These are phyloP conservation scores for Poeciliopsis occidentalis DNA, from an alignment of 2,113 vertebrate species.

Conservation along the genomic window DNA sequence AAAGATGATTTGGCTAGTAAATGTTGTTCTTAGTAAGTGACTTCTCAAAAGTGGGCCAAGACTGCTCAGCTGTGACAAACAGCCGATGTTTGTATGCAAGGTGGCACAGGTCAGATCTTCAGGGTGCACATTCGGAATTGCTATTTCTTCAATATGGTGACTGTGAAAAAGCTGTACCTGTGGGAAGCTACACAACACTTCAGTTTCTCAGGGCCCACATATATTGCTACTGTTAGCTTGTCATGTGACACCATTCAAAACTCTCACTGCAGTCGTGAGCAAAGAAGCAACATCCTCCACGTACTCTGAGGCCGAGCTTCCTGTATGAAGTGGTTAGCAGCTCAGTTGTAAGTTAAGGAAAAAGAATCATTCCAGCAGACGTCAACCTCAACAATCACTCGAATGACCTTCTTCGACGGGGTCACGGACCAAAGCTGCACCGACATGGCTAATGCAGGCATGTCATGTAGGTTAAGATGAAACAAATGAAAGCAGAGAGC, in stretches of 20 bases:
- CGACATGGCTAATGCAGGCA: conserved; percentile 13
- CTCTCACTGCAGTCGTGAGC: conserved; percentile 21
- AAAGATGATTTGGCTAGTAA: neutral
- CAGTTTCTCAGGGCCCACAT: conserved; percentile 9
- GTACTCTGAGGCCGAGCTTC: conserved; percentile 42
- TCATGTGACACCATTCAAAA: conserved; percentile 15
- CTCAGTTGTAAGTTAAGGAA: conserved; percentile 26
- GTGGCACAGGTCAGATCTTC: conserved; percentile 12
- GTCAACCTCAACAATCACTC: conserved; percentile 21
- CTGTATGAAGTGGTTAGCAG: conserved; percentile 55
- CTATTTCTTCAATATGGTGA: neutral
- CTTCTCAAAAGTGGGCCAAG: neutral
- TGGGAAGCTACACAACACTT: conserved; percentile 19
- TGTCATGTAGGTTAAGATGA: conserved; percentile 24
- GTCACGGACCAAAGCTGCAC: neutral
- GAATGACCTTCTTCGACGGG: conserved; percentile 8
- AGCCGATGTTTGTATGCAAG: neutral
- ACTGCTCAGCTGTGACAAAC: neutral
- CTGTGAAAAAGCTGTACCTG: conserved; percentile 26
- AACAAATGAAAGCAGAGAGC: neutral
- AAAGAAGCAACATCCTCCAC: conserved; percentile 26
- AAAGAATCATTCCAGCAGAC: conserved; percentile 36
- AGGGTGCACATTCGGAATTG: conserved; percentile 8
- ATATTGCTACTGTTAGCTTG: conserved; percentile 1
- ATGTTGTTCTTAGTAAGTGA: neutral